Percentiles rank a stretch among this genome's conserved stretches.
phyloP scores from a whole-genome alignment of 2,797 vertebrate species.

The Loriculus beryllinus region DNA sequence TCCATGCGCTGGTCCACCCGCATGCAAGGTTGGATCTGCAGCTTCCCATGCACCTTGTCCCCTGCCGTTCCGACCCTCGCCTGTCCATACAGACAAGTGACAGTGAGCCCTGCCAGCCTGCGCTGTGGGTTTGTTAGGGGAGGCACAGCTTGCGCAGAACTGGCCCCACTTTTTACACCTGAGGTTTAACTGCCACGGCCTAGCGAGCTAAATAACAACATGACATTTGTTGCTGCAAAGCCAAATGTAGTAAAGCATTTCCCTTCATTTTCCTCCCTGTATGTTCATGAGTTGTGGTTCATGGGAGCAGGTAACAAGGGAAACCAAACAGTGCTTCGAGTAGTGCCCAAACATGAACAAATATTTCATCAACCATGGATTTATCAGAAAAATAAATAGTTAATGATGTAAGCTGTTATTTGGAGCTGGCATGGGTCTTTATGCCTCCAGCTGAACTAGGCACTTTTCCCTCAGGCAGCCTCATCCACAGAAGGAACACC shows the following conservation, averaged over 20 bases:
- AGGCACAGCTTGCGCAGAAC: too few species aligned
- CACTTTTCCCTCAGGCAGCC: neutral
- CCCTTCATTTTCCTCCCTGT: slow-evolving; percentile 4
- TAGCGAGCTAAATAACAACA: neutral
- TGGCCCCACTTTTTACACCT: too few species aligned
- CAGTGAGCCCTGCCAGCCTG: too few species aligned
- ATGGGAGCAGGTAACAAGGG: neutral
- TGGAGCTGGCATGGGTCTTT: neutral
- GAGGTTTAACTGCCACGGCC: too few species aligned
- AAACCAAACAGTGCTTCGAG: neutral
- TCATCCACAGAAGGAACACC: neutral
- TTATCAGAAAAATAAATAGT: neutral
- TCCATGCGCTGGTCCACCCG: too few species aligned
- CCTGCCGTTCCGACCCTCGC: too few species aligned
- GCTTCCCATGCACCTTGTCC: too few species aligned
- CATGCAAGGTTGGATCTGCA: too few species aligned
- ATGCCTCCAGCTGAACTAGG: neutral
- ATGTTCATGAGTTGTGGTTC: neutral
- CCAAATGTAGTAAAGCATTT: neutral
- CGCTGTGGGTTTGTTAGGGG: too few species aligned
- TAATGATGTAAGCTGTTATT: neutral
- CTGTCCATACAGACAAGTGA: too few species aligned
- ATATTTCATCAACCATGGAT: neutral
- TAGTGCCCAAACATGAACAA: neutral
- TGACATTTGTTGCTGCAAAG: neutral